Conservation (phyloP, 2,888 invertebrate species). For the Scaptomyza cyrtandrae region DNA sequence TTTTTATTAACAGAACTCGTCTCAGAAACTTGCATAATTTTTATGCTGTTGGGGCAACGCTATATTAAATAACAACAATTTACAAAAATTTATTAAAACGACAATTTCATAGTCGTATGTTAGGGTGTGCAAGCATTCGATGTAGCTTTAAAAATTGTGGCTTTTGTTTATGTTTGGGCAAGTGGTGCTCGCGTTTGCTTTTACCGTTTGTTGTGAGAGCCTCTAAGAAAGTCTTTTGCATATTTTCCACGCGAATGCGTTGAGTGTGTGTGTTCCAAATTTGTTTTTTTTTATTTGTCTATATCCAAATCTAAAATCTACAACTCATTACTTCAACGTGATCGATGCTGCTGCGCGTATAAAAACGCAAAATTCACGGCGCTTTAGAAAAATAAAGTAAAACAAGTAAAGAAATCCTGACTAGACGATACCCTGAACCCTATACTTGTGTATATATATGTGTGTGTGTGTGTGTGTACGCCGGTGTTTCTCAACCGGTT, state of each 20-base stretch:
- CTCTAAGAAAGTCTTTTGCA: conserved; percentile 30
- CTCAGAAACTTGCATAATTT: too few species aligned
- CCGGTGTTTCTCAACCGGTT: too few species aligned
- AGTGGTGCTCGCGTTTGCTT: conserved; percentile 24
- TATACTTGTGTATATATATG: too few species aligned
- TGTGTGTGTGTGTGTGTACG: too few species aligned
- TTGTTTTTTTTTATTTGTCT: conserved; percentile 7
- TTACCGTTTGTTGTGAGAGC: conserved; percentile 13
- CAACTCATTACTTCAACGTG: conserved; percentile 72
- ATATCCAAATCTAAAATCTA: conserved; percentile 48
- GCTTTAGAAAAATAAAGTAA: conserved; percentile 25
- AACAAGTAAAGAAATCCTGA: too few species aligned
- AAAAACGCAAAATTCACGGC: conserved; percentile 42
- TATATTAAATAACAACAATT: too few species aligned
- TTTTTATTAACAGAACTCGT: too few species aligned
- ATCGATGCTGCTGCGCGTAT: conserved; percentile 53
- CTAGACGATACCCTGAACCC: too few species aligned
- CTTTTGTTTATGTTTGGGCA: conserved; percentile 9
- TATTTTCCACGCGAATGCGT: conserved; percentile 32
- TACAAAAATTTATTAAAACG: neutral
- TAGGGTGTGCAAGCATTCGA: conserved; percentile 8
- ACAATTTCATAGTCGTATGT: neutral
- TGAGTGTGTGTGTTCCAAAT: conserved; percentile 8
- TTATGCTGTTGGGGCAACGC: too few species aligned
- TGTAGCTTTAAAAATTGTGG: conserved; percentile 12